Base-by-base conservation (phyloP, 1,140 invertebrate genomes). In the Ladona fulva region DNA sequence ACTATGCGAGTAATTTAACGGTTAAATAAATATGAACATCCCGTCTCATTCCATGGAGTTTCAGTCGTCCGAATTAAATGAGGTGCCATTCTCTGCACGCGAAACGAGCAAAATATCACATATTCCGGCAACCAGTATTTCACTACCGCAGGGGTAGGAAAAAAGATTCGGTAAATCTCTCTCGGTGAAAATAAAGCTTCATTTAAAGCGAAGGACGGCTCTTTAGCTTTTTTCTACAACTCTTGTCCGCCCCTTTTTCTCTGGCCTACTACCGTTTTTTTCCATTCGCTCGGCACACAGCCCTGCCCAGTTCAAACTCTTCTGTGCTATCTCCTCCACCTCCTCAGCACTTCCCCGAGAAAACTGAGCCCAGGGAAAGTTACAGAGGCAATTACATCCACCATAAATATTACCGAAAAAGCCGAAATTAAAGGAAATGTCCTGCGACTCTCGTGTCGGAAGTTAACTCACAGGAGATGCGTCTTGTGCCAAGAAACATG, bases 371-470 rank as follows among this genome's bases (percentile, higher is more conserved):
- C 12, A 22, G n/a, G 12, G 52, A 66, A 66, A 66, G 52, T 66
- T 66, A 12, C 52, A 19, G n/a, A 66, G 52, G 52, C 52, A 66
- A 66, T 66, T 66, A 66, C 52, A 16, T 22, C n/a, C 12, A 5
- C 52, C 52, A 66, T 66, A 66, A 66, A 66, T 66, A 66, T 66
- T 66, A 22, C 3, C 52, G 52, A 66, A 66, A 66, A 66, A 66
- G 52, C 3, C 5, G 16, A 66, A 66, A 66, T 22, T 66, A 19
- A 66, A 66, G 14, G n/a, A 12, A 66, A 66, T 22, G 14, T 66
- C 52, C 52, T 8, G 29, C 8, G 29, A n/a, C n/a, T 37, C 8
- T 37, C 29, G 29, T 5, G 29, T 5, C 29, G 29, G 3, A 8
- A n/a, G n/a, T n/a, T 37, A 37, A 37, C 29, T 37, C 29, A 37